phyloP scores from a whole-genome alignment of 2,797 vertebrate species.

The Artibeus lituratus region DNA sequence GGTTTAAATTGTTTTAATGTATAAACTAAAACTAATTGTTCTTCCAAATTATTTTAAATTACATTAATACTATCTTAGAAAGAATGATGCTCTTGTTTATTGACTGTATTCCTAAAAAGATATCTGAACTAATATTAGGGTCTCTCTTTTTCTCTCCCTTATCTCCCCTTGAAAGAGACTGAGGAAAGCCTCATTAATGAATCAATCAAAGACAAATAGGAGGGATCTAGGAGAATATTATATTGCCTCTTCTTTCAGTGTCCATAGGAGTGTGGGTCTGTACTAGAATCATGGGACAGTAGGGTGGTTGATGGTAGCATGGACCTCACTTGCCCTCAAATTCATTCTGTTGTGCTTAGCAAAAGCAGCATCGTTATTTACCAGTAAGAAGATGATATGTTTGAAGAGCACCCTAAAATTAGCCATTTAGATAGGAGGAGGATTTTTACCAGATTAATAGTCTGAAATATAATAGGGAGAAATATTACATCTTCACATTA shows the following conservation, averaged over 20 bases:
- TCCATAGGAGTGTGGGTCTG: conserved; percentile 27
- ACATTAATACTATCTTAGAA: conserved; percentile 15
- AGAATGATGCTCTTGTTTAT: conserved; percentile 32
- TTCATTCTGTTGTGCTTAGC: conserved; percentile 63
- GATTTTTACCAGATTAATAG: background rate
- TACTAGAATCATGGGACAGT: background rate
- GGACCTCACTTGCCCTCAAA: conserved; percentile 25
- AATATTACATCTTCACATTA: conserved; percentile 35
- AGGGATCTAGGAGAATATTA: conserved; percentile 24
- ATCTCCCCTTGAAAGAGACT: conserved; percentile 5
- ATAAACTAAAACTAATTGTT: background rate
- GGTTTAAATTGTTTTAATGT: conserved; percentile 20
- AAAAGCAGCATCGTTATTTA: conserved; percentile 15
- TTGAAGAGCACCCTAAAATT: conserved; percentile 21
- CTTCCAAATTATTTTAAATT: conserved; percentile 44
- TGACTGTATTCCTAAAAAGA: conserved; percentile 42
- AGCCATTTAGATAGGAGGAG: conserved; percentile 11
- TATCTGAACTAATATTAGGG: conserved; percentile 1
- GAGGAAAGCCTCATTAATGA: conserved; percentile 22
- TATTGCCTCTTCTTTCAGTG: conserved; percentile 27
- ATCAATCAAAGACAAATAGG: conserved; percentile 33
- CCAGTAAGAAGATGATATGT: background rate
- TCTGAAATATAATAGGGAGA: background rate
- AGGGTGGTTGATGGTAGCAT: background rate
- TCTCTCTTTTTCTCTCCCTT: conserved; percentile 13